These are phyloP conservation scores for Oncorhynchus gorbuscha DNA, from an alignment of 2,113 vertebrate species.

Conservation along the genomic window DNA sequence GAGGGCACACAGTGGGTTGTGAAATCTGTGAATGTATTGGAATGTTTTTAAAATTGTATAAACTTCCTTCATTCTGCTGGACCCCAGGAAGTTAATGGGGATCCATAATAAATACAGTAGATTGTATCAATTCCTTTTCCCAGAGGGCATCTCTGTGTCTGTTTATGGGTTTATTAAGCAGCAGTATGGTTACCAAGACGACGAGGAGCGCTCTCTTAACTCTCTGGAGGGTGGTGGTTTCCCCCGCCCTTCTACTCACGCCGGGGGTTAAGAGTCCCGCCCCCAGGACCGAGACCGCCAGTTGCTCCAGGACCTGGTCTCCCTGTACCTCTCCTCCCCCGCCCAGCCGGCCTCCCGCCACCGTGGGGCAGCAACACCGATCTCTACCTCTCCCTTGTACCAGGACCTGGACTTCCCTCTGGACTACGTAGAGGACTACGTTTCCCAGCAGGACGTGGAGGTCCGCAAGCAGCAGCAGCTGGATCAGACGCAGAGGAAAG, in stretches of 20 bases:
- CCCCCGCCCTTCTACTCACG: slow-evolving; percentile 61
- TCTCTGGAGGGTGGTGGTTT: slow-evolving; percentile 58
- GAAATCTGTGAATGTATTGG: too few relatives aligned
- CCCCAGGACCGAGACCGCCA: slow-evolving; percentile 77
- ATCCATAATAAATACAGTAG: too few relatives aligned
- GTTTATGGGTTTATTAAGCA: slow-evolving; percentile 24
- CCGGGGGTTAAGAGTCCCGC: slow-evolving; percentile 45
- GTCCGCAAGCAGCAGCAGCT: slow-evolving; percentile 53
- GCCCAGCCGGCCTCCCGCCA: slow-evolving; percentile 55
- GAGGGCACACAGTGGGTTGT: too few relatives aligned
- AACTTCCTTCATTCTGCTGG: too few relatives aligned
- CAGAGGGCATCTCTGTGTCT: neutral
- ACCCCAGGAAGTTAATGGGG: too few relatives aligned
- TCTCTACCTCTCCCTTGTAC: slow-evolving; percentile 59
- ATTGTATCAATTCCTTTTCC: neutral
- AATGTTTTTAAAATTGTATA: too few relatives aligned
- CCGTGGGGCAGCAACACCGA: slow-evolving; percentile 53
- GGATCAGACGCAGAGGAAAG: slow-evolving; percentile 56
- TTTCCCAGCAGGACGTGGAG: slow-evolving; percentile 62
- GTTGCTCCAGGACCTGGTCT: slow-evolving; percentile 83
- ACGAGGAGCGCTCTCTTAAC: slow-evolving; percentile 75
- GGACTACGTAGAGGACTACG: slow-evolving; percentile 70
- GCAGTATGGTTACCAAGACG: slow-evolving; percentile 82
- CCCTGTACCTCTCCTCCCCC: slow-evolving; percentile 79
- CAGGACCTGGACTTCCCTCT: slow-evolving; percentile 69